Evolutionary conservation across 2,888 invertebrate genomes (phyloP), one percentile per base, ranked within the genome.

Genomic region (Ormyrus pomaceus): DNA sequence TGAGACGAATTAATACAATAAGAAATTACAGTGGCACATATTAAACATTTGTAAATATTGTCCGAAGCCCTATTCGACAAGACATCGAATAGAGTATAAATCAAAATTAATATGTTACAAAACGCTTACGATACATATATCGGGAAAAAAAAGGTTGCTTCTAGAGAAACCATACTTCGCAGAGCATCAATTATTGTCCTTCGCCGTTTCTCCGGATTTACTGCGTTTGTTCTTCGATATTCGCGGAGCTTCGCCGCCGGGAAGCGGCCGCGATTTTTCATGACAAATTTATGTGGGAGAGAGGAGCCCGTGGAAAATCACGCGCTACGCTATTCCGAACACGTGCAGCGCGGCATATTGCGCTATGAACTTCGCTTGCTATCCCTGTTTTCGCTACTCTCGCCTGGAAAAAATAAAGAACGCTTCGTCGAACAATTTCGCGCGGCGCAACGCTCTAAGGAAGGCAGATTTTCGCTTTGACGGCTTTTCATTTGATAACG

Each of bases 341-440:
- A 78, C 59, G 59, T 66, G 19, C 66, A n/a, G 19, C 56, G 19
- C 13, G 48, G 58, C 53, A 61, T 66, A 72, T 71, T 66, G 53
- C 77, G 59, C 59, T 66, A 75, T 75, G 59, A 75, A 75, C 66
- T 74, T 73, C 19, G 64, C n/a, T 34, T 34, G 34, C 34, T 34
- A 34, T 34, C 34, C 34, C 34, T 34, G 59, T 59, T 59, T 59
- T 34, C 10, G n/a, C 65, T 66, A 19, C 45, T 64, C 55, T 11
- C n/a, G 6, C 11, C 5, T 34, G 59, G 34, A 6, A 34, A 34
- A 34, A 34, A 34, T 0, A 34, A 7, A 59, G 2, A 59, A 19
- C 34, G 50, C 34, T 4, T 51, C 48, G 10, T 34, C 34, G 5
- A 48, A 48, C 8, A 6, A 48, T 66, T 19, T 66, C 64, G n/a